Percentiles rank a stretch among this genome's conserved stretches.
Conservation (phyloP, 2,888 invertebrate genomes). For the Scaeva pyrastri region DNA sequence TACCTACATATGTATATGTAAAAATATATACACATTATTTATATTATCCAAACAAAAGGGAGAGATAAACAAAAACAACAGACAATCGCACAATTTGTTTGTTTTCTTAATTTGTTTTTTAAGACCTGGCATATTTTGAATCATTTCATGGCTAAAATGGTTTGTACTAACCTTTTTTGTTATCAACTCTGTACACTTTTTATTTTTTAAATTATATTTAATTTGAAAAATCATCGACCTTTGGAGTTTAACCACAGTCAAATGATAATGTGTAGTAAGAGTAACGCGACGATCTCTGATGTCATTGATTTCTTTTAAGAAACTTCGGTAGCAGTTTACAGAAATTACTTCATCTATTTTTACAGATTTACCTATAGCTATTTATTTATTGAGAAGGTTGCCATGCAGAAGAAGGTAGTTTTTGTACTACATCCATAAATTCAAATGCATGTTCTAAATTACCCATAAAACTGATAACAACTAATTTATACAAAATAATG, state of each 20-base stretch:
- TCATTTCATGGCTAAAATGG: not conserved
- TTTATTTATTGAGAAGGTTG: not conserved
- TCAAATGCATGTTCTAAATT: not conserved
- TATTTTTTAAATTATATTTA: no score
- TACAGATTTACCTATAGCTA: not conserved
- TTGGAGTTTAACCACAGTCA: no score
- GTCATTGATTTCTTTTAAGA: no score
- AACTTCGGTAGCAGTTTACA: no score
- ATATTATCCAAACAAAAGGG: constrained; percentile 2
- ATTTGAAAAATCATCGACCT: no score
- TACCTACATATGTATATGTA: no score
- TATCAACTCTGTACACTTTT: not conserved
- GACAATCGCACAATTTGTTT: not conserved
- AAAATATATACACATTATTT: no score
- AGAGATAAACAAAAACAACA: not conserved
- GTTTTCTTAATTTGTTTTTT: constrained; percentile 13
- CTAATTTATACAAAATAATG: not conserved
- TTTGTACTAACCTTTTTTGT: not conserved
- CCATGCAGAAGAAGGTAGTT: not conserved
- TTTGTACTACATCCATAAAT: not conserved
- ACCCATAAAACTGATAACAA: not conserved
- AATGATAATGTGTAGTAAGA: no score
- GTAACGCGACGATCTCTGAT: no score
- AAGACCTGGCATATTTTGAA: not conserved
- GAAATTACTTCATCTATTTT: no score